These are phyloP conservation scores for Carterocephalus palaemon DNA, from an alignment of 2,888 invertebrate species.

Conservation along the genomic window DNA sequence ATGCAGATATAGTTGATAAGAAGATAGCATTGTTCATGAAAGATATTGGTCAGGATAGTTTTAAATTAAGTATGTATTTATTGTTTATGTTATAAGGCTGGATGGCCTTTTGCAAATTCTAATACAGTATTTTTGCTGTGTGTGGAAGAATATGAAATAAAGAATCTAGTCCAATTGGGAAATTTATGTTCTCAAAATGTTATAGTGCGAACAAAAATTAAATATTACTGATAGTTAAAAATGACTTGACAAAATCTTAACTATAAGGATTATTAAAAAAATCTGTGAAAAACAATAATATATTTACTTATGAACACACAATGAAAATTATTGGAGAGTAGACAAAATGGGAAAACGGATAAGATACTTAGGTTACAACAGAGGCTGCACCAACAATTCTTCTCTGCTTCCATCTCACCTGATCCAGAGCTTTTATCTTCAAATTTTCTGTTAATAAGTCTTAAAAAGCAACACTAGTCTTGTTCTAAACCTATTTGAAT, in stretches of 20 bases:
- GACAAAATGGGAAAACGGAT: no score
- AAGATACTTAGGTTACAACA: no score
- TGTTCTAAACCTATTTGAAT: no score
- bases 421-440: no score
- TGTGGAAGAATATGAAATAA: constrained; percentile 18
- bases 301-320: no score
- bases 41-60: constrained; percentile 61
- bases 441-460: no score
- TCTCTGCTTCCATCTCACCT: no score
- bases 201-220: constrained; percentile 9
- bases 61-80: constrained; percentile 63
- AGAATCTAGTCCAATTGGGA: constrained; percentile 23
- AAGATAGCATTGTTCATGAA: constrained; percentile 56
- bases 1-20: constrained; percentile 71
- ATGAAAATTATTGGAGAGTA: no score
- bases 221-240: constrained; percentile 9
- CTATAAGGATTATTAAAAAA: no score
- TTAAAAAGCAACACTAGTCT: no score
- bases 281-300: no score
- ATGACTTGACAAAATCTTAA: constrained; percentile 9
- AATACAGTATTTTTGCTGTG: constrained; percentile 17
- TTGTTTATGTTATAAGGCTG: constrained; percentile 54
- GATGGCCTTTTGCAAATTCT: constrained; percentile 37
- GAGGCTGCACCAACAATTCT: no score
- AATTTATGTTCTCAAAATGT: constrained; percentile 12